phyloP scores from a whole-genome alignment of 2,113 vertebrate species.

The Empidonax traillii region DNA sequence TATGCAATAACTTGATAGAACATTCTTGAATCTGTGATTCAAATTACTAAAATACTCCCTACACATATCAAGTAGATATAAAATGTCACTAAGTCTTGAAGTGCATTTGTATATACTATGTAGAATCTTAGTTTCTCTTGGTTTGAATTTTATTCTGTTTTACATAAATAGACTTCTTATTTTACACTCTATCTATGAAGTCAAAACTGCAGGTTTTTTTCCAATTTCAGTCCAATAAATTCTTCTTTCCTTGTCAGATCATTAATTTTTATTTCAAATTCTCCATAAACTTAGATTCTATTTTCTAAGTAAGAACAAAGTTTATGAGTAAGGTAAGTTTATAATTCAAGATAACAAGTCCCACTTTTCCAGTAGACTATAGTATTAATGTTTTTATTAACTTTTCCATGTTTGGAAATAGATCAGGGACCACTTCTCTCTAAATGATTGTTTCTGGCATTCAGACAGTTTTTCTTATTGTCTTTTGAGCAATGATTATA shows the following conservation, averaged over 20 bases:
- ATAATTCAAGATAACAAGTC: neutral
- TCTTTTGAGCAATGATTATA: neutral
- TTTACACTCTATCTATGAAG: neutral
- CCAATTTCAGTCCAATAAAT: conserved; percentile 1
- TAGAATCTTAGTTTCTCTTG: neutral
- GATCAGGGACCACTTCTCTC: neutral
- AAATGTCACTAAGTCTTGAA: neutral
- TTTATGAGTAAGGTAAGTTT: conserved; percentile 3
- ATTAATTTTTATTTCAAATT: conserved; percentile 29
- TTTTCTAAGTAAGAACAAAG: neutral
- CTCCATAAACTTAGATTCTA: neutral
- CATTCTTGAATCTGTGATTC: neutral
- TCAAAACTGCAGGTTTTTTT: neutral
- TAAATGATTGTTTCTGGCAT: neutral
- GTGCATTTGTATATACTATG: neutral
- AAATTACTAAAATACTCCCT: neutral
- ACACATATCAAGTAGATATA: neutral
- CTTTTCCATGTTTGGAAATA: neutral
- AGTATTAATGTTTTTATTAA: neutral
- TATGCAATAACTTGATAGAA: neutral
- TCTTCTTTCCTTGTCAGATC: neutral
- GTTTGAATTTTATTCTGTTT: neutral
- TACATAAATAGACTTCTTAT: neutral
- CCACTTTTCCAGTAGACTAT: neutral
- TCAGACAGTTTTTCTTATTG: neutral